Conservation (phyloP, 2,797 vertebrate species). For the Pipistrellus kuhlii region DNA sequence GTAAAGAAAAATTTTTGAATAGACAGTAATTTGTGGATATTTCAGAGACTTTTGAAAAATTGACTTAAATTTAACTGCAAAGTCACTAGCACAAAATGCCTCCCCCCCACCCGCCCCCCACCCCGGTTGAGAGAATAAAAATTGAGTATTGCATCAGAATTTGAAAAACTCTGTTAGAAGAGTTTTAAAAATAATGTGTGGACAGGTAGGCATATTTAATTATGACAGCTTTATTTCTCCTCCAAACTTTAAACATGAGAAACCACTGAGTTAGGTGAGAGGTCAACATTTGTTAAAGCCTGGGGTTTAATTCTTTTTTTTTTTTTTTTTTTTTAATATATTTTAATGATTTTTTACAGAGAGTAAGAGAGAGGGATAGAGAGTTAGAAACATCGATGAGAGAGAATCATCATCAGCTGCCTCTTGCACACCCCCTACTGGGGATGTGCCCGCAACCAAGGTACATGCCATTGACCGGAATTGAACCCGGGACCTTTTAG, state of each 20-base stretch:
- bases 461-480: no score
- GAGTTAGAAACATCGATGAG: no score
- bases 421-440: no score
- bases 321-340: no score
- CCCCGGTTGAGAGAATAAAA: constrained; percentile 17
- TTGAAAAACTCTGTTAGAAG: neutral
- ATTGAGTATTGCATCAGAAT: neutral
- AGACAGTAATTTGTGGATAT: constrained; percentile 39
- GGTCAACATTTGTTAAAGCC: neutral
- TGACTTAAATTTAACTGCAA: constrained; percentile 50
- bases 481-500: no score
- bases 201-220: neutral
- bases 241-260: constrained; percentile 3
- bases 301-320: neutral
- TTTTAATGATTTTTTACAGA: no score
- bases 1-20: constrained; percentile 44
- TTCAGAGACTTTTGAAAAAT: constrained; percentile 56
- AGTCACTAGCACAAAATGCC: neutral
- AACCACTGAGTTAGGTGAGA: neutral
- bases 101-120: no score
- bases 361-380: no score
- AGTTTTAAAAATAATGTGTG: neutral
- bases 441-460: no score
- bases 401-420: no score
- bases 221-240: neutral